Evolutionary conservation across 2,888 invertebrate genomes (phyloP).

Genomic region (Eudasyphora cyanicolor): DNA sequence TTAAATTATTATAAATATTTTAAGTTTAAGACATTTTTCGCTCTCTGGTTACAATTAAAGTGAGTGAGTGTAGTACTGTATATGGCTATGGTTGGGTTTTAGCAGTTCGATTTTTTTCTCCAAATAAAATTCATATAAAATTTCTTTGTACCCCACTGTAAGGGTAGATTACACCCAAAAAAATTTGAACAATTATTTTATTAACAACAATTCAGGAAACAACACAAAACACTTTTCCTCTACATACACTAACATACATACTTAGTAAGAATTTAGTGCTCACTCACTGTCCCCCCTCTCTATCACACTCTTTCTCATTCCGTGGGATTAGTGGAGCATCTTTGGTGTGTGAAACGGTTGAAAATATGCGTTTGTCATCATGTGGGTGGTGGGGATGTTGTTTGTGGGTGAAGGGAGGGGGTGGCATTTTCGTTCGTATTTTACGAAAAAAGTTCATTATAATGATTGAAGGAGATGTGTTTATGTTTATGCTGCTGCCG

Average conservation of each 20-base stretch:
- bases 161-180: background rate
- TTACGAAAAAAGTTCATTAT: conserved; percentile 47
- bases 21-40: conserved; percentile 20
- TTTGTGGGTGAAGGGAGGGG: background rate
- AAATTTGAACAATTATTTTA: conserved; percentile 4
- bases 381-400: background rate
- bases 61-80: background rate
- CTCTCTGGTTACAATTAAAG: background rate
- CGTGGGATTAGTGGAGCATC: background rate
- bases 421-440: background rate
- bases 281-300: too few relatives aligned
- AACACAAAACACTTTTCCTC: conserved; percentile 25
- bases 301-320: too few relatives aligned
- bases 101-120: background rate
- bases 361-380: conserved; percentile 23
- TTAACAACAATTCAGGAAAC: conserved; percentile 6
- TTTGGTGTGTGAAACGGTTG: background rate
- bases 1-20: conserved; percentile 41
- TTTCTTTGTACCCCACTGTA: background rate
- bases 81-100: background rate
- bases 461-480: conserved; percentile 56
- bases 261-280: background rate
- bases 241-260: background rate
- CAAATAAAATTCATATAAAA: background rate
- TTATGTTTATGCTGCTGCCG: conserved; percentile 41